phyloP scores from a whole-genome alignment of 2,888 invertebrate genomes.

The Phyllotreta cruciferae region DNA sequence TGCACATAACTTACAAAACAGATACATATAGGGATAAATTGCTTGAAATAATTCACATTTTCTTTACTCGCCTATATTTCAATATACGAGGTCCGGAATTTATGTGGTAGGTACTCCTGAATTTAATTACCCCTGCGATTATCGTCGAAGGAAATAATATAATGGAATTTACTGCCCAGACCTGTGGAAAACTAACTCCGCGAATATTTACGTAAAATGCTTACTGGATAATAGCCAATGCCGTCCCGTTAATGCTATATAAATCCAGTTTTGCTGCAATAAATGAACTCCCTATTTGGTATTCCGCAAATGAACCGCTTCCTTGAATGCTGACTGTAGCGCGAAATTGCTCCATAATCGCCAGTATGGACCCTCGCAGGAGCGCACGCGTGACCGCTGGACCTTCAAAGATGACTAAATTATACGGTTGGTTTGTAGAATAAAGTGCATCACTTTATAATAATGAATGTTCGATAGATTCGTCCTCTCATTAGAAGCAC shows the following conservation, averaged over 20 bases:
- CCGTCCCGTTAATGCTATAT: conserved; percentile 39
- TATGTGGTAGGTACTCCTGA: neutral
- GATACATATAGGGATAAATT: too few relatives aligned
- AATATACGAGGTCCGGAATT: too few relatives aligned
- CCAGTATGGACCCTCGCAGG: conserved; percentile 10
- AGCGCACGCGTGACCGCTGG: neutral
- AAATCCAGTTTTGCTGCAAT: conserved; percentile 42
- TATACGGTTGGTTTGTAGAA: too few relatives aligned
- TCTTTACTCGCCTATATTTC: too few relatives aligned
- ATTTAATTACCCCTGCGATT: neutral
- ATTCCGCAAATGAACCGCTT: conserved; percentile 46
- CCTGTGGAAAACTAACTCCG: neutral
- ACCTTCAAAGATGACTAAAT: too few relatives aligned
- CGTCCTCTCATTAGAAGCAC: too few relatives aligned
- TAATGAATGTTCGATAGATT: too few relatives aligned
- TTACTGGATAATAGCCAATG: conserved; percentile 22
- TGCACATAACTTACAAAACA: too few relatives aligned
- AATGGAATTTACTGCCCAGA: neutral
- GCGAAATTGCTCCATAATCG: conserved; percentile 47
- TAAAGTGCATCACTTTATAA: too few relatives aligned
- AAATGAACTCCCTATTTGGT: conserved; percentile 44
- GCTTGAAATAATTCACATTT: too few relatives aligned
- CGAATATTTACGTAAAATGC: conserved; percentile 19
- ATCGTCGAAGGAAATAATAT: conserved; percentile 4
- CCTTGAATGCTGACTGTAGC: conserved; percentile 51